These are phyloP conservation scores for Cheilosia grossa DNA, from an alignment of 2,888 invertebrate species.

Conservation along the genomic window DNA sequence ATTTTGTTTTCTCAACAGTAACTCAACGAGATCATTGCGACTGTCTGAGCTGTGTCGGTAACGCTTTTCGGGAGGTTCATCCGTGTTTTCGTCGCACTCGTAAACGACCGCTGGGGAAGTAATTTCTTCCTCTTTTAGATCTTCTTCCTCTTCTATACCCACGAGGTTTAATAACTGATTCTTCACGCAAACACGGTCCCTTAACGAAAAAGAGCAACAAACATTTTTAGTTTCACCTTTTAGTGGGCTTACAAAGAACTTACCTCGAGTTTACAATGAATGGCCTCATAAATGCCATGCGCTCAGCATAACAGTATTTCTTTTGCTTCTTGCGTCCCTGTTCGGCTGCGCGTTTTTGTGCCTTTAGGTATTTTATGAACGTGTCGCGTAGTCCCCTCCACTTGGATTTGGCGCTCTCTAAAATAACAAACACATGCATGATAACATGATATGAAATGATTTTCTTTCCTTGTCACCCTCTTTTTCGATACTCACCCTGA, in stretches of 20 bases:
- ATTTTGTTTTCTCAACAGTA: background rate
- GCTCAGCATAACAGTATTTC: slow-evolving; percentile 18
- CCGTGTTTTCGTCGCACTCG: background rate
- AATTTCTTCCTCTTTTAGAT: no score
- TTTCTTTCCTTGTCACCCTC: background rate
- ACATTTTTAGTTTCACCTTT: background rate
- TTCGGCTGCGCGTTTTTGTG: slow-evolving; percentile 6
- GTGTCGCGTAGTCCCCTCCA: slow-evolving; percentile 24
- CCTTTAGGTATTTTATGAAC: slow-evolving; percentile 8
- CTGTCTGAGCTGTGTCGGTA: background rate
- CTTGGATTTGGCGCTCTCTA: slow-evolving; percentile 15
- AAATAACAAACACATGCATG: background rate
- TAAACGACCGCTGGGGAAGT: background rate
- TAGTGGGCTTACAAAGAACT: background rate
- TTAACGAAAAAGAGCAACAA: background rate
- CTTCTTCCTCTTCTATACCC: background rate
- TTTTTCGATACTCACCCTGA: background rate
- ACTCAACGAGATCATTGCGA: background rate
- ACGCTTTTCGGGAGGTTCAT: background rate
- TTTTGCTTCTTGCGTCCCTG: slow-evolving; percentile 17
- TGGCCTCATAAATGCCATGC: slow-evolving; percentile 12
- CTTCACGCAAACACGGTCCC: background rate
- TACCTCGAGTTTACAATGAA: background rate
- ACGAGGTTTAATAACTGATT: no score
- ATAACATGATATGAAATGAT: background rate